Base-by-base conservation (phyloP, 2,113 vertebrate genomes). In the Xyliphius kryptos region DNA sequence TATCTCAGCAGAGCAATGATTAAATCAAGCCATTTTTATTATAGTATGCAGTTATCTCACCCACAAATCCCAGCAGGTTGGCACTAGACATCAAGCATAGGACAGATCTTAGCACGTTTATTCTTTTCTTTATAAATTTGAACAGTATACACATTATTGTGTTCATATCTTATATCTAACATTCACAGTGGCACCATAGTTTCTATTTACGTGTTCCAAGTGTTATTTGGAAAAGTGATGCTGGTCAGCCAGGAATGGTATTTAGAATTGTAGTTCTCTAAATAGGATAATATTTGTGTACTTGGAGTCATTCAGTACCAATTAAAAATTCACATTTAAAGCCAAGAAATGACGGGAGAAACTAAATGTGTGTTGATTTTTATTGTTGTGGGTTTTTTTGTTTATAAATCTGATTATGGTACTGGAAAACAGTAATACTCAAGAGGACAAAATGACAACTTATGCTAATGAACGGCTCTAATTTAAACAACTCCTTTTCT, bases 11-110 rank as follows among this genome's bases (percentile, higher is more conserved):
- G 36, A 12, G 20, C 6, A 2, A 53, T 62, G 56, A 65, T 65
- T 65, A 61, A 73, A 65, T 68, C 56, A 61, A 61, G 6, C 53
- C 61, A 61, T 61, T 72, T 61, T 65, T 72, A 63, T 64, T 68
- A 32, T 38, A 52, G 26, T 65, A 56, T 48, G 17, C 32, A 63
- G 43, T 61, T 68, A 65, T 72, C 60, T 48, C 47, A 46, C 44
- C 43, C 57, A 21, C 17, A 60, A 68, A 61, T 49, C 51, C 51
- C 22, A 69, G 48, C 47, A 65, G 56, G 68, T 68, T 43, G 9
- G 40, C n/a, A n/a, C n/a, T n/a, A n/a, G n/a, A n/a, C n/a, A n/a
- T n/a, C n/a, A n/a, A n/a, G n/a, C n/a, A n/a, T n/a, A n/a, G n/a
- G n/a, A n/a, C n/a, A n/a, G n/a, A n/a, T n/a, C n/a, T n/a, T n/a